Conservation (phyloP, 2,888 invertebrate species). For the Euzophera pinguis region DNA sequence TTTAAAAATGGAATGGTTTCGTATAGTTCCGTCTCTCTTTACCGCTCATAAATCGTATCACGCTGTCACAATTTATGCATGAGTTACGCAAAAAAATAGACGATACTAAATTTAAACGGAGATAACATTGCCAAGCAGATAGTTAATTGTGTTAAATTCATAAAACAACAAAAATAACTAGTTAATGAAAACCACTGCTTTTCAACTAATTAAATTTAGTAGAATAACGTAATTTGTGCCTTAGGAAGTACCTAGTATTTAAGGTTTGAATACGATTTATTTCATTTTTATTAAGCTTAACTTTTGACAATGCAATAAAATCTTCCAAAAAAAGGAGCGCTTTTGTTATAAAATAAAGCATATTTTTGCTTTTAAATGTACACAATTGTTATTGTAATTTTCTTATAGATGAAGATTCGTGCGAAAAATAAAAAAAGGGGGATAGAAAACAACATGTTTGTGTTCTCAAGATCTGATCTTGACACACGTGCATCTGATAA, state of each 20-base stretch:
- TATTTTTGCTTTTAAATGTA: too few relatives aligned
- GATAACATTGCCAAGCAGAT: neutral
- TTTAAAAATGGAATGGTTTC: neutral
- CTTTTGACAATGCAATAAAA: too few relatives aligned
- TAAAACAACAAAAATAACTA: neutral
- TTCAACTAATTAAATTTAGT: neutral
- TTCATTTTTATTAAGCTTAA: too few relatives aligned
- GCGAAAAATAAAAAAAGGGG: too few relatives aligned
- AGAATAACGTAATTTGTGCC: neutral
- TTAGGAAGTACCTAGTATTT: neutral
- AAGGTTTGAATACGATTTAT: neutral
- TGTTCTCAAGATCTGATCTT: neutral
- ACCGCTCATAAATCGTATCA: neutral
- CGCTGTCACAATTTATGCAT: constrained; percentile 2
- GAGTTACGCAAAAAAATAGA: neutral
- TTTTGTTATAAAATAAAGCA: too few relatives aligned
- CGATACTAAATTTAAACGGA: neutral
- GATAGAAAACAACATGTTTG: neutral
- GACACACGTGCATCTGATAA: constrained; percentile 1
- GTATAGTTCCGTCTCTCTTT: neutral
- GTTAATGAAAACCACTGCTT: neutral
- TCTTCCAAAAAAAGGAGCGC: too few relatives aligned
- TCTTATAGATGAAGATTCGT: too few relatives aligned
- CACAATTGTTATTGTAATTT: too few relatives aligned
- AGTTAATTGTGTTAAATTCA: neutral